Base-by-base conservation (phyloP, 92 coral and sea anemone species). In the Paramuricea clavata region DNA sequence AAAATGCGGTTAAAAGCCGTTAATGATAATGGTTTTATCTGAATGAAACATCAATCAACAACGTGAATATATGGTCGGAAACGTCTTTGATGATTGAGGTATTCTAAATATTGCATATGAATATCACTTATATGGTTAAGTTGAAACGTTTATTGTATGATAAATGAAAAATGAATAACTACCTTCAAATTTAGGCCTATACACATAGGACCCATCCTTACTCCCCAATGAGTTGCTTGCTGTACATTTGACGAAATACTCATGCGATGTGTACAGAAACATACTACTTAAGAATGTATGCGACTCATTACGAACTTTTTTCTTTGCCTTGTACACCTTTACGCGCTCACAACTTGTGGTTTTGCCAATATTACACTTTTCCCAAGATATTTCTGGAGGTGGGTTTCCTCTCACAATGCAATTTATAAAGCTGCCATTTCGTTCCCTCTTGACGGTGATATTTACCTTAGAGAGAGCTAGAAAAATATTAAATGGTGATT, bases 301-400 rank as follows among this genome's bases (percentile, higher is more conserved):
- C 1, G 72, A 65, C 12, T 31, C 26, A 76, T 76, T 28, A 49
- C 69, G 43, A 76, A 50, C 27, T 49, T 23, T 34, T 33, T 52
- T 52, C 64, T 50, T 52, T 11, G 36, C 33, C 36, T 11, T 10
- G 25, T 50, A 23, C 68, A 30, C 15, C 44, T 76, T 76, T 50
- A 76, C 32, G 68, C 8, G 26, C 19, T 52, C 25, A 76, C 82
- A 76, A n/a, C 64, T 76, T 76, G 82, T 30, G 2, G 72, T 65
- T 17, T 60, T 36, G 64, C 13, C 30, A 21, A 33, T 33, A 54
- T 30, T 32, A 25, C 82, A 76, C 28, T 76, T 30, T 36, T 52
- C 42, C 82, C 82, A 76, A 54, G 82, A 50, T 50, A 76, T 50
- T 33, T 76, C 44, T 0, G 82, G 82, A 36, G 82, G 31, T 27